A percentile compares a stretch with the other conserved stretches of the same genome.
These are phyloP conservation scores for Aphaenogaster floridana DNA, from an alignment of 1,140 invertebrate genomes.

Conservation along the genomic window DNA sequence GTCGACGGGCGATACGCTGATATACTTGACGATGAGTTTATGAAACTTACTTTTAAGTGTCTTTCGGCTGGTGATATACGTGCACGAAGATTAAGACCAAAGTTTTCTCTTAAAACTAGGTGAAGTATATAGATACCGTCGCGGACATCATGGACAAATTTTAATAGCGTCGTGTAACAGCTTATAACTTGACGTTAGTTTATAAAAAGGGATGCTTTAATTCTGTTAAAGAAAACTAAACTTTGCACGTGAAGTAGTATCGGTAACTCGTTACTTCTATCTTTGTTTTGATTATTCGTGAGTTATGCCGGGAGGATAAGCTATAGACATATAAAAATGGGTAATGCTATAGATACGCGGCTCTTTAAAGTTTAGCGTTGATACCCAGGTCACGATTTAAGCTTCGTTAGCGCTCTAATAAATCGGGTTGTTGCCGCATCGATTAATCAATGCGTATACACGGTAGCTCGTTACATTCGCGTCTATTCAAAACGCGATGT, in stretches of 20 bases:
- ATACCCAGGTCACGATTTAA: constrained; percentile 57
- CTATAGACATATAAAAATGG: background rate
- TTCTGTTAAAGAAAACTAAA: constrained; percentile 1
- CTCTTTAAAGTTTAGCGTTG: constrained; percentile 42
- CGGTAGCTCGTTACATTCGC: constrained; percentile 50
- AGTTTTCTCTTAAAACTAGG: constrained; percentile 53
- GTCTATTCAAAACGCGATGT: constrained; percentile 59
- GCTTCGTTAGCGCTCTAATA: constrained; percentile 60
- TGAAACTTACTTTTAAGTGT: constrained; percentile 61
- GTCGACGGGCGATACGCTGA: constrained; percentile 39
- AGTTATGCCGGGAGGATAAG: background rate
- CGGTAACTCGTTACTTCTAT: background rate
- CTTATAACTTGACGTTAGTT: constrained; percentile 37
- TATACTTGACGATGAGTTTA: constrained; percentile 52
- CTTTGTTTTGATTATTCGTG: background rate
- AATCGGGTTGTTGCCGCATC: constrained; percentile 58
- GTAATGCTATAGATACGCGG: constrained; percentile 4
- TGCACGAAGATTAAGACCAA: constrained; percentile 49
- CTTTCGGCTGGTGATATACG: constrained; percentile 58
- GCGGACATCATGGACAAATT: constrained; percentile 54
- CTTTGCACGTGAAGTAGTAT: constrained; percentile 1
- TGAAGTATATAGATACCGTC: constrained; percentile 36
- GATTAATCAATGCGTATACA: constrained; percentile 57
- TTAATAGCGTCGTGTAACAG: constrained; percentile 44
- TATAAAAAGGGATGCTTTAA: constrained; percentile 11